Evolutionary conservation across 2,888 invertebrate species (phyloP).

Genomic region (Hirtodrosophila alboralis): DNA sequence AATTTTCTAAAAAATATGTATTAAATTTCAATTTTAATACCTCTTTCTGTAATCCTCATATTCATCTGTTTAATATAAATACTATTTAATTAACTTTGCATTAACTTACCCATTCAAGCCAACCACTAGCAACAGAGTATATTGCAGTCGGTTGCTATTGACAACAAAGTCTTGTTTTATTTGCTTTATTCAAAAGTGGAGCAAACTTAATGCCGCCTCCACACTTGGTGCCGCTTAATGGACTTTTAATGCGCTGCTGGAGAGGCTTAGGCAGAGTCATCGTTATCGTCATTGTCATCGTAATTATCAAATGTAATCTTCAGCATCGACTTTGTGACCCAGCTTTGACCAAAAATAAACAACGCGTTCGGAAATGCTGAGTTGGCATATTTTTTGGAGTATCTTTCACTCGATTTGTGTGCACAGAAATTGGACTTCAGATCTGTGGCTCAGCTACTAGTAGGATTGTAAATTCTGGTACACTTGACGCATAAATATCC

Average conservation of each 20-base stretch:
- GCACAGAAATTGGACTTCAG: conserved; percentile 10
- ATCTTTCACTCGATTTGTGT: conserved; percentile 17
- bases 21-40: no score
- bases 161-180: no score
- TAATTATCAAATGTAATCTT: no score
- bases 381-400: conserved; percentile 44
- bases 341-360: conserved; percentile 48
- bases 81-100: no score
- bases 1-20: no score
- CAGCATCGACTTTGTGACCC: conserved; percentile 30
- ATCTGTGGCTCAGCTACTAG: conserved; percentile 15
- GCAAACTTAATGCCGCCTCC: conserved; percentile 59
- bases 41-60: no score
- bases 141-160: conserved; percentile 14
- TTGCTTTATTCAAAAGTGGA: conserved; percentile 59
- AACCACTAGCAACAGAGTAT: no score
- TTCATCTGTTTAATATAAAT: no score
- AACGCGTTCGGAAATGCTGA: conserved; percentile 29
- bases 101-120: no score
- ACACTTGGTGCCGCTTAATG: conserved; percentile 54
- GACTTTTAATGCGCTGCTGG: conserved; percentile 61
- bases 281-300: conserved; percentile 1
- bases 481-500: conserved; percentile 68
- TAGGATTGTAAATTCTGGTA: conserved; percentile 32
- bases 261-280: conserved; percentile 54